A percentile compares a stretch with the other conserved stretches of the same genome.
Conservation (phyloP, 2,888 invertebrate species). For the Zhuqinia jingwanae region DNA sequence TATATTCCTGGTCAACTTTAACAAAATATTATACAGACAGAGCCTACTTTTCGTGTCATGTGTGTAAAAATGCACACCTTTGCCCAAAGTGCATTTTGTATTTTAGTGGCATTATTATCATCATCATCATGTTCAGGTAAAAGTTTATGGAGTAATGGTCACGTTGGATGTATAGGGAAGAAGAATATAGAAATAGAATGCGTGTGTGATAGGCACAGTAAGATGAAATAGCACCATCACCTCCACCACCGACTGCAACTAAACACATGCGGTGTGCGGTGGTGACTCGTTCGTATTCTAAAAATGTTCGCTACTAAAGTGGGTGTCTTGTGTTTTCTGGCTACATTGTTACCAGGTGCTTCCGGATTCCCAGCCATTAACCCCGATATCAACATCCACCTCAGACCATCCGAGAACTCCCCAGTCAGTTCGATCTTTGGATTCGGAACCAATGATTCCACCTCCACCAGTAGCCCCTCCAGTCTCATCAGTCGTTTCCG, state of each 20-base stretch:
- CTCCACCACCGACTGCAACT: too few relatives aligned
- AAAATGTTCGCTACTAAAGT: background rate
- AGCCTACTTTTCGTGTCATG: background rate
- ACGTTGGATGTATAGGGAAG: background rate
- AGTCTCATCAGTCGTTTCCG: constrained; percentile 77
- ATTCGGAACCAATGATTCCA: constrained; percentile 78
- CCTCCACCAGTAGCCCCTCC: constrained; percentile 83
- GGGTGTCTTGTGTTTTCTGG: constrained; percentile 33
- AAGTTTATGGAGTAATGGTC: background rate
- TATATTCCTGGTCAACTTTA: constrained; percentile 11
- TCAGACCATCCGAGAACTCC: constrained; percentile 78
- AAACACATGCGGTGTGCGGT: too few relatives aligned
- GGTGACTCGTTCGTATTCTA: background rate
- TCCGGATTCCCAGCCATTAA: constrained; percentile 79
- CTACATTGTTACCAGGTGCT: constrained; percentile 74
- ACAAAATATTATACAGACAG: background rate
- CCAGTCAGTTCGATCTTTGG: constrained; percentile 78
- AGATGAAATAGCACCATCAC: background rate
- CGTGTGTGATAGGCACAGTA: background rate
- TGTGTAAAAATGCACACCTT: constrained; percentile 7
- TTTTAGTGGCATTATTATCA: background rate
- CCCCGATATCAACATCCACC: constrained; percentile 78
- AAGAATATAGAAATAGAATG: too few relatives aligned
- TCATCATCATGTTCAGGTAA: too few relatives aligned
- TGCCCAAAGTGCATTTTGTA: constrained; percentile 33